Percentiles rank a stretch among this genome's conserved stretches.
Conservation (phyloP, 2,888 invertebrate genomes). For the Creontiades dilutus region DNA sequence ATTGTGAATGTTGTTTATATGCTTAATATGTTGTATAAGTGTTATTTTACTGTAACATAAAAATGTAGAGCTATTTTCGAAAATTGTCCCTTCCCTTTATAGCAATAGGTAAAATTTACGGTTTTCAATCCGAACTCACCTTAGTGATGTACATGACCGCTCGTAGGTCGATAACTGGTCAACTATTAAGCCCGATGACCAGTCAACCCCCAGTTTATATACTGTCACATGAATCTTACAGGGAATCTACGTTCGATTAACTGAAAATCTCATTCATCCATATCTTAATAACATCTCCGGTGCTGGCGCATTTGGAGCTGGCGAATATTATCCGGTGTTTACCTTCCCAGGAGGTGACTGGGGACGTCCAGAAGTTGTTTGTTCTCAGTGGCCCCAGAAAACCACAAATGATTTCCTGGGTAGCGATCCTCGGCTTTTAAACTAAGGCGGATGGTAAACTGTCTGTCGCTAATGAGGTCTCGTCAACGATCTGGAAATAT, state of each 20-base stretch:
- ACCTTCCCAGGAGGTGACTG: background rate
- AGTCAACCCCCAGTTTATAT: slow-evolving; percentile 14
- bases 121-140: slow-evolving; percentile 4
- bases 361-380: background rate
- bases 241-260: background rate
- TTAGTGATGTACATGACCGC: background rate
- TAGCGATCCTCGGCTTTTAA: background rate
- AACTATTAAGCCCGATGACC: slow-evolving; percentile 25
- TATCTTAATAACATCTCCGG: slow-evolving; percentile 29
- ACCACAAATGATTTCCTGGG: slow-evolving; percentile 18
- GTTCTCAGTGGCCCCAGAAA: slow-evolving; percentile 14
- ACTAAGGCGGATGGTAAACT: background rate
- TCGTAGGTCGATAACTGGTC: slow-evolving; percentile 7
- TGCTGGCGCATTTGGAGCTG: background rate
- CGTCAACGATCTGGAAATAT: no score
- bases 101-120: no score
- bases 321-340: background rate
- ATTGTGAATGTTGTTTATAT: no score
- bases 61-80: no score
- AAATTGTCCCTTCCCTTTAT: no score
- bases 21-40: no score
- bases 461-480: background rate
- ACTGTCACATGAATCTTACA: background rate
- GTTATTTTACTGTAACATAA: no score
- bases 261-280: slow-evolving; percentile 8